Evolutionary conservation across 2,113 vertebrate genomes (phyloP), one percentile per base, ranked within the genome.

Genomic region (Tretioscincus oriximinensis): DNA sequence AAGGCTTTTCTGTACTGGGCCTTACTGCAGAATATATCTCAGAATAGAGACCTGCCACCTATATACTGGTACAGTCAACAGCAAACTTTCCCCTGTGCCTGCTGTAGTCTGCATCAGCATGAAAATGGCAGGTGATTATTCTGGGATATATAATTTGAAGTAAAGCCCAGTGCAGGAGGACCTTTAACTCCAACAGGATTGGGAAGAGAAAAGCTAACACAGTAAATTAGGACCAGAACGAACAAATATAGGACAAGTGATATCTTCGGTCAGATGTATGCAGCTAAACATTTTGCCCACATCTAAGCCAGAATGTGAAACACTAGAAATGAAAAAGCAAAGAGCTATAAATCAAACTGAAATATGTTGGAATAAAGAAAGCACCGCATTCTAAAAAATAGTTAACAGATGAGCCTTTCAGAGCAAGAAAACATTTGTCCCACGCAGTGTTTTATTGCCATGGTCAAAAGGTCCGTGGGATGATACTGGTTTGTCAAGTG

Each of bases 391-490:
- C 67, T 29, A 72, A 54, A 72, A 73, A 77, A 84, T 58, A 54
- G 28, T 63, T 77, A 91, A 92, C 87, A 91, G 92, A 90, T 74
- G 51, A 26, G 84, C 91, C 91, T 92, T 83, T 93, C 76, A 91
- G 80, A 45, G 82, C 67, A 68, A 76, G 77, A 87, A 83, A 88
- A 84, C 7, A 78, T 87, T 84, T 88, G 77, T 86, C 92, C 90
- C 90, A 92, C 91, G 87, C 45, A 86, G 58, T 0, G 1, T 81
- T 86, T 84, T n/a, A 81, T 58, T 91, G 89, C 81, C 75, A 93
- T 93, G 92, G 92, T 89, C 91, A 91, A 88, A 64, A 84, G 85
- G 71, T 82, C 71, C 85, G 79, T 88, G 92, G 90, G 90, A 92
- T 92, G 85, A 80, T 88, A 87, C 88, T 86, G 84, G 87, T 29